Evolutionary conservation across 2,113 vertebrate species (phyloP), one percentile per base, ranked within the genome.

Genomic region (Emydura subglobosa): DNA sequence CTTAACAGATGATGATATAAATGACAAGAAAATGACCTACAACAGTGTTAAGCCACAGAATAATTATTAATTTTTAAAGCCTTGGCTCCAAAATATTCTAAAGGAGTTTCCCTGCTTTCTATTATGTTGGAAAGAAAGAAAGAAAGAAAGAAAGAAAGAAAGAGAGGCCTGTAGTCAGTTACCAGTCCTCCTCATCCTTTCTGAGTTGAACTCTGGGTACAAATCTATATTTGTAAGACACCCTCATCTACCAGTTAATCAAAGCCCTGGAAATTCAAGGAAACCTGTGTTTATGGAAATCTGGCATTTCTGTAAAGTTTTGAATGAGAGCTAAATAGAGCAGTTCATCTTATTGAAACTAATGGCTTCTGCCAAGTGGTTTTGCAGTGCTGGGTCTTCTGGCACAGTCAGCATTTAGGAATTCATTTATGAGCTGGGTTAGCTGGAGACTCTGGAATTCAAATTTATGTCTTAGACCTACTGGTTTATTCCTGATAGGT

Each of bases 361-460:
- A 98, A 98, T 97, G 96, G 92, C 96, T 98, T 98, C 98, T 99
- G 99, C 99, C 98, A 99, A 99, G 98, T 97, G 96, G 98, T 98
- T 99, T 99, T 98, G 98, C 98, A 99, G 98, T 92, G 97, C 98
- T 96, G 94, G 96, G 98, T 98, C 98, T 99, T 98, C 98, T 98
- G 98, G 99, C 98, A 98, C 98, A 98, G 98, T 99, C 97, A 98
- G 98, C 98, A 98, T 99, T 99, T 98, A 99, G 98, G 98, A 99
- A 99, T 98, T 98, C 99, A 99, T 99, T 99, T 99, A 99, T 99
- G 98, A 99, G 98, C 96, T 98, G 97, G 98, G 98, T 98, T 98
- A 98, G 98, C 97, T 97, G 98, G 98, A 99, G 98, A 97, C 97
- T 98, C 97, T 98, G 98, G 98, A 98, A 98, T 99, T 99, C 98